These are phyloP conservation scores for Corvus moneduloides DNA, from an alignment of 2,113 vertebrate genomes.

Conservation along the genomic window DNA sequence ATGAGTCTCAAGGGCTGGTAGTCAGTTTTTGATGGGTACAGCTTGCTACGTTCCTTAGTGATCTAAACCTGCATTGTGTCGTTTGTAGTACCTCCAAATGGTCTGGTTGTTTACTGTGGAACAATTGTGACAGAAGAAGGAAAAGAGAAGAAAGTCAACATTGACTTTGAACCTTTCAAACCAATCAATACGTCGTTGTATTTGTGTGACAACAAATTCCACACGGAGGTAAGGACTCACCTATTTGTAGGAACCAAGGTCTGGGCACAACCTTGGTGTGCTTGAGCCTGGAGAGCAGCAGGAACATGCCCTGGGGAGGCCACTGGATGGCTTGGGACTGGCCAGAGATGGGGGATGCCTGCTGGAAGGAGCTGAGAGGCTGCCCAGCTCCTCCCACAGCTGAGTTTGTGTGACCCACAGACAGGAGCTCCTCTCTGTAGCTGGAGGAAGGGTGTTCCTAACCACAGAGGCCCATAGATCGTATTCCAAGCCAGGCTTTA, in stretches of 20 bases:
- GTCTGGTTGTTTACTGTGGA: conserved; percentile 99
- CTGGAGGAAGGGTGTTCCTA: neutral
- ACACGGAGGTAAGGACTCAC: conserved; percentile 89
- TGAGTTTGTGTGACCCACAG: neutral
- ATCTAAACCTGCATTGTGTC: conserved; percentile 40
- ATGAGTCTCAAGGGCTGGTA: neutral
- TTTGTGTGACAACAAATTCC: conserved; percentile 99
- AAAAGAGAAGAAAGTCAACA: conserved; percentile 99
- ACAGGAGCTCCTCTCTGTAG: neutral
- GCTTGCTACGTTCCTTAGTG: neutral
- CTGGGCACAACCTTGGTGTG: neutral
- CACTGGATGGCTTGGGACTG: neutral
- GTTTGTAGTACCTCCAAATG: conserved; percentile 95
- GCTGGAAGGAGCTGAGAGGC: neutral
- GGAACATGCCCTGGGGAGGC: neutral
- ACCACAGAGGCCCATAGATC: neutral
- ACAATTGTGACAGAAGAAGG: conserved; percentile 99
- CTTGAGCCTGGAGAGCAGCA: neutral
- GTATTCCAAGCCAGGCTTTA: neutral
- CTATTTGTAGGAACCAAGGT: neutral
- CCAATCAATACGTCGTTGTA: conserved; percentile 99
- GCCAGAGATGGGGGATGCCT: neutral
- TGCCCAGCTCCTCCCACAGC: neutral
- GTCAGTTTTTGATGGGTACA: neutral
- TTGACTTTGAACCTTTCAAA: conserved; percentile 99